Base-by-base conservation (phyloP, 2,113 vertebrate genomes). In the Pterocles orientalis region DNA sequence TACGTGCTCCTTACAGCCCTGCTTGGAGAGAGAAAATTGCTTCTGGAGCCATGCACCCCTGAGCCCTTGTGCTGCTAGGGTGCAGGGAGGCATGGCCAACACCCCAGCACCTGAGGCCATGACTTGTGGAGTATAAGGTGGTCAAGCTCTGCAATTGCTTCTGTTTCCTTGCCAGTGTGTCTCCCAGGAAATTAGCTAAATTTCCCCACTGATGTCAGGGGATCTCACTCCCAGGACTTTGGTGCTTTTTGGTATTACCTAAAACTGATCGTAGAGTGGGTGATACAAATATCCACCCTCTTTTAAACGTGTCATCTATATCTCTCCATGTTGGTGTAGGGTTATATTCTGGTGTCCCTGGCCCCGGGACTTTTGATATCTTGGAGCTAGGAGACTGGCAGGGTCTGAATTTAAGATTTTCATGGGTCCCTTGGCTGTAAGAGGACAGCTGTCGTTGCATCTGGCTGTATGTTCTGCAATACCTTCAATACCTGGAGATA, bases 371-470 rank as follows among this genome's bases (percentile, higher is more conserved):
- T 72, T 76, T 17, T 45, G n/a, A 39, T 5, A 51, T 66, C 39
- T 66, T 50, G 16, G 41, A 33, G 17, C 17, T 65, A 34, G 71
- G 45, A 82, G 43, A 36, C 3, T 29, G 64, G 33, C 13, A 82
- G 45, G 21, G 33, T 77, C 25, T 73, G 41, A 86, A 86, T 47
- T 53, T 14, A 54, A 29, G 18, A n/a, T 65, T 79, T 92, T 62
- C 50, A 14, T 14, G 21, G 33, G 28, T n/a, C 3, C 8, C 11
- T 82, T 36, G 34, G 18, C 45, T 47, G 7, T 45, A 26, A 79
- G 65, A 75, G 14, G 13, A 78, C 18, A 70, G 20, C 5, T 21
- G n/a, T 14, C 0, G 0, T 31, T 62, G 23, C 29, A 41, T 66
- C 28, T 39, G 10, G 28, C 28, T 51, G 28, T 71, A 58, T n/a